Percentiles rank a stretch among this genome's conserved stretches.
Conservation (phyloP, 2,888 invertebrate genomes). For the Xylota segnis region DNA sequence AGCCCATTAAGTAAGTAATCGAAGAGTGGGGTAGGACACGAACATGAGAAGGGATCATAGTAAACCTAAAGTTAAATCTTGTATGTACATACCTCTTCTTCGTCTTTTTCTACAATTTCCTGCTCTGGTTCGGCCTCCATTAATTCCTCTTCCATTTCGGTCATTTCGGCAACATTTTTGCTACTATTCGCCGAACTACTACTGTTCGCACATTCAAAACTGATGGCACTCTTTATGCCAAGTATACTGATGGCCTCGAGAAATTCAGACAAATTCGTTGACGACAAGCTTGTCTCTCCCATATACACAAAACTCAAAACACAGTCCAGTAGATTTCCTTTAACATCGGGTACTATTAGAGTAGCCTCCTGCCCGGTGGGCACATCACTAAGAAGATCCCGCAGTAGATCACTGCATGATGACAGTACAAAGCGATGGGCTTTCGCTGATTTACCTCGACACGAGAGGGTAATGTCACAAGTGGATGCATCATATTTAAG, state of each 20-base stretch:
- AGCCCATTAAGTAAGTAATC: too few species aligned
- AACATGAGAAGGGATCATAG: too few species aligned
- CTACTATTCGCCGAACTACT: conserved; percentile 42
- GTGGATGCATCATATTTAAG: conserved; percentile 80
- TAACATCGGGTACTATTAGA: conserved; percentile 83
- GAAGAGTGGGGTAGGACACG: too few species aligned
- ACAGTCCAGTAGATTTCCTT: conserved; percentile 81
- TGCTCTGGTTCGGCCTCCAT: conserved; percentile 78
- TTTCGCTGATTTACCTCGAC: conserved; percentile 81
- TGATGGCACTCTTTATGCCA: conserved; percentile 84
- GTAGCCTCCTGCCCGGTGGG: conserved; percentile 82
- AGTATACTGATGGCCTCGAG: conserved; percentile 83
- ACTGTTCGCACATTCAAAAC: conserved; percentile 81
- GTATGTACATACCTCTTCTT: conserved; percentile 64
- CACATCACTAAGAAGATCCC: conserved; percentile 81
- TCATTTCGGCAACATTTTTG: conserved; percentile 77
- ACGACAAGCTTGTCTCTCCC: conserved; percentile 82
- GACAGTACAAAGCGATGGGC: conserved; percentile 83
- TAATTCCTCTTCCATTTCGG: conserved; percentile 81
- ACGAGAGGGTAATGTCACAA: conserved; percentile 82
- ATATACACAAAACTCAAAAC: conserved; percentile 83
- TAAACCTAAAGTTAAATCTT: too few species aligned
- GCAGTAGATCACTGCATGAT: conserved; percentile 83
- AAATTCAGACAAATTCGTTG: conserved; percentile 82
- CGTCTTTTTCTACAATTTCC: conserved; percentile 69